These are phyloP conservation scores for Leucania comma DNA, from an alignment of 2,888 invertebrate genomes.

Conservation along the genomic window DNA sequence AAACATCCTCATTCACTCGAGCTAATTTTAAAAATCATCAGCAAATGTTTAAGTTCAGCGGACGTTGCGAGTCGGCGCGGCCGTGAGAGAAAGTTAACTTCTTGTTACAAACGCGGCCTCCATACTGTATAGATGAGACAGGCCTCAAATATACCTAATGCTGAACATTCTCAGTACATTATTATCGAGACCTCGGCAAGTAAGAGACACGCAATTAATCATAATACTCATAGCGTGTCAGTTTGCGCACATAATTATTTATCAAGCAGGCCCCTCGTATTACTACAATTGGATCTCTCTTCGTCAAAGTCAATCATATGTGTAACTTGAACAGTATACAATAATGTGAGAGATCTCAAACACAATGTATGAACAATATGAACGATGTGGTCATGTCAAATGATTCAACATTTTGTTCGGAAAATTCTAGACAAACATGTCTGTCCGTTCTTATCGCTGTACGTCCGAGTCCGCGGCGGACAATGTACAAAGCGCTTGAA, in stretches of 20 bases:
- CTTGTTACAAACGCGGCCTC: conserved; percentile 1
- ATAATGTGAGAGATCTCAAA: conserved; percentile 16
- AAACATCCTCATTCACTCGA: conserved; percentile 17
- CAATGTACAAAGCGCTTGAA: conserved; percentile 64
- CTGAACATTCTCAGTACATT: not conserved
- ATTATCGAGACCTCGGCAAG: not conserved
- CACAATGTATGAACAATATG: conserved; percentile 9
- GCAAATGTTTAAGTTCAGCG: conserved; percentile 38
- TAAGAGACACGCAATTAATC: conserved; percentile 29
- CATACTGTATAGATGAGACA: conserved; percentile 11
- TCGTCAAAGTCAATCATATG: conserved; percentile 42
- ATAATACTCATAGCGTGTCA: conserved; percentile 13
- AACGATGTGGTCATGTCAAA: conserved; percentile 5
- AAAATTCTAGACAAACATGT: conserved; percentile 14
- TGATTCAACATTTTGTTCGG: conserved; percentile 22
- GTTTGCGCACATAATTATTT: conserved; percentile 31
- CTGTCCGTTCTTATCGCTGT: conserved; percentile 32
- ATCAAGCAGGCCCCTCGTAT: conserved; percentile 28
- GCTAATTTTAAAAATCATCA: conserved; percentile 34
- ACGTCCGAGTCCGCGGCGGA: conserved; percentile 41
- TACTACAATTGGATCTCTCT: conserved; percentile 24
- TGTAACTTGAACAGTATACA: conserved; percentile 26
- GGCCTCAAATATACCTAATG: not conserved
- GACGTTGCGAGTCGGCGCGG: not conserved
- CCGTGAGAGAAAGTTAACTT: conserved; percentile 13